A percentile compares a stretch with the other conserved stretches of the same genome.
Conservation (phyloP, 2,888 invertebrate genomes). For the Gastracanthus pulcherrimus region DNA sequence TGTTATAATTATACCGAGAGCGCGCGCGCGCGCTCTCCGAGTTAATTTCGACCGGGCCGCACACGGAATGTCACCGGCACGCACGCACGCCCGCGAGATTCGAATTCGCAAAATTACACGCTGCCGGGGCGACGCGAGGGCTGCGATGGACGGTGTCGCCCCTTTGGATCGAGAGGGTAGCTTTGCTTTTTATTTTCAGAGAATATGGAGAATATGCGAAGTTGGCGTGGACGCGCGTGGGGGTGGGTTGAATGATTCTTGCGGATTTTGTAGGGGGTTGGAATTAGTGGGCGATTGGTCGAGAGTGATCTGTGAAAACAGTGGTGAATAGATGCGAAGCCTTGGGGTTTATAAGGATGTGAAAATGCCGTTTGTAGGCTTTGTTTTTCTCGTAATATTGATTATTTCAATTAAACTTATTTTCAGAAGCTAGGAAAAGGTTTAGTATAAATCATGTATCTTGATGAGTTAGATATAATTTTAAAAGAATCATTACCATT, state of each 20-base stretch:
- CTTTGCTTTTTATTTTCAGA: neutral
- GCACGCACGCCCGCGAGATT: neutral
- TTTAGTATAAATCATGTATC: no score
- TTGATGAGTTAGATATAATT: no score
- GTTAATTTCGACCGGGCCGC: slow-evolving; percentile 39
- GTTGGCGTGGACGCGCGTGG: neutral
- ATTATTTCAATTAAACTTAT: no score
- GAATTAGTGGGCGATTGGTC: neutral
- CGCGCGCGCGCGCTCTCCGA: neutral
- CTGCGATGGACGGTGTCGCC: neutral
- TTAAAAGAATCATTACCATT: no score
- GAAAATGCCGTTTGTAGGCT: no score
- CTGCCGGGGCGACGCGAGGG: no score
- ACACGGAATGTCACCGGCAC: slow-evolving; percentile 44
- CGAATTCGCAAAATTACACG: slow-evolving; percentile 34
- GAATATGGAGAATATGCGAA: neutral
- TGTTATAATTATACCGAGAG: slow-evolving; percentile 46
- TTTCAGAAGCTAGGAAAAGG: no score
- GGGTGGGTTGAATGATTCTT: neutral
- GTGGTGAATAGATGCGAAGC: no score
- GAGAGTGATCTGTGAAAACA: no score
- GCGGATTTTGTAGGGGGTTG: neutral
- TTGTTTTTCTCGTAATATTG: no score
- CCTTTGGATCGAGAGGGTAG: neutral
- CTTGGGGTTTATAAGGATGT: no score